phyloP scores from a whole-genome alignment of 1,140 invertebrate genomes.

The Cyphomyrmex costatus region DNA sequence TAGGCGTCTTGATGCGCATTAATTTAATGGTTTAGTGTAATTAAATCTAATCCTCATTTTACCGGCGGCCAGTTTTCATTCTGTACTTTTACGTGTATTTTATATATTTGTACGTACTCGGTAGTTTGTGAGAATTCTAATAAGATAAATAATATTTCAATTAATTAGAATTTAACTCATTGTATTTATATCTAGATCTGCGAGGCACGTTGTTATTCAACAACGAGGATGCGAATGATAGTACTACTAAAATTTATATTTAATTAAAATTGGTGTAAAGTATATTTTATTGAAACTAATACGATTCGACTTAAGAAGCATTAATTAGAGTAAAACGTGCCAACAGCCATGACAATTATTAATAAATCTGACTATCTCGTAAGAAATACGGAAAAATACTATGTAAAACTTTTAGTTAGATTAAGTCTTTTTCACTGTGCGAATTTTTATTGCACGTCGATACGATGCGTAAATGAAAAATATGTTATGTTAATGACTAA shows the following conservation, averaged over 20 bases:
- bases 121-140: conserved; percentile 26
- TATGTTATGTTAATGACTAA: background rate
- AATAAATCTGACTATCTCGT: conserved; percentile 67
- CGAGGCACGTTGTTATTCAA: conserved; percentile 48
- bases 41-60: conserved; percentile 47
- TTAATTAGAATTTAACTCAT: conserved; percentile 55
- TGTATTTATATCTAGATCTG: conserved; percentile 72
- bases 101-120: conserved; percentile 54
- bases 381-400: conserved; percentile 21
- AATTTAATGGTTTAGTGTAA: conserved; percentile 53
- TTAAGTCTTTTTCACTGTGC: conserved; percentile 13
- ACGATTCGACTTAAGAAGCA: conserved; percentile 37
- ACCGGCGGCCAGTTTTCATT: conserved; percentile 74
- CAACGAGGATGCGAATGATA: conserved; percentile 45
- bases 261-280: conserved; percentile 33
- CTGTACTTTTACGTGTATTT: conserved; percentile 70
- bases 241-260: conserved; percentile 69
- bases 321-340: conserved; percentile 41
- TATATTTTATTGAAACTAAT: conserved; percentile 50
- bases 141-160: conserved; percentile 32
- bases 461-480: conserved; percentile 31
- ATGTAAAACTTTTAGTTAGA: conserved; percentile 15
- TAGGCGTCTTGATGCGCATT: conserved; percentile 54
- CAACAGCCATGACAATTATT: conserved; percentile 73
- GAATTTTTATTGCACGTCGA: conserved; percentile 38